Percentiles rank a stretch among this genome's conserved stretches.
phyloP scores from a whole-genome alignment of 1,140 invertebrate genomes.

The Oryctes rhinoceros region DNA sequence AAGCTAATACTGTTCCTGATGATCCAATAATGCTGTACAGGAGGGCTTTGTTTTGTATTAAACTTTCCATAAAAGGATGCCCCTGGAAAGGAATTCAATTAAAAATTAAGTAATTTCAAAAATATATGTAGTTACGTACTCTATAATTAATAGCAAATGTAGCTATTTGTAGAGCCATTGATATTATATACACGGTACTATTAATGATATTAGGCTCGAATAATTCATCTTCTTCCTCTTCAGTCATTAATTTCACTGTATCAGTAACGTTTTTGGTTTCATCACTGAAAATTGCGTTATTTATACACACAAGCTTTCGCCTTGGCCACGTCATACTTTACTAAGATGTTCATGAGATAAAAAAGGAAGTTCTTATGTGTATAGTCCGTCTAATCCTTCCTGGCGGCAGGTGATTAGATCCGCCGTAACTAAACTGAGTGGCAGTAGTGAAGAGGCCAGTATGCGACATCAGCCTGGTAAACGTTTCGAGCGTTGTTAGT shows the following conservation, averaged over 20 bases:
- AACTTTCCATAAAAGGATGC: constrained; percentile 97
- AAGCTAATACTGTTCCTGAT: constrained; percentile 74
- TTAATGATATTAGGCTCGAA: constrained; percentile 96
- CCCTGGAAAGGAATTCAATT: constrained; percentile 74
- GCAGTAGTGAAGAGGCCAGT: too few relatives aligned
- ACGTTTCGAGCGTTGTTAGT: too few relatives aligned
- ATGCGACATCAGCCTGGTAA: too few relatives aligned
- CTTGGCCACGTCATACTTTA: too few relatives aligned
- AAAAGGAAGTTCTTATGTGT: too few relatives aligned
- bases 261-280: constrained; percentile 44
- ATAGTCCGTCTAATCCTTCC: too few relatives aligned
- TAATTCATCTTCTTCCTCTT: constrained; percentile 82
- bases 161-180: constrained; percentile 94
- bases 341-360: too few relatives aligned
- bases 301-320: too few relatives aligned
- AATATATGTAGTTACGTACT: constrained; percentile 73
- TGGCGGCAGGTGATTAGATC: too few relatives aligned
- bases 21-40: constrained; percentile 88
- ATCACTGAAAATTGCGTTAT: constrained; percentile 47
- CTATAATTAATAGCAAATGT: constrained; percentile 99
- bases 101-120: constrained; percentile 42
- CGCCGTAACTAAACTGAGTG: too few relatives aligned
- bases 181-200: constrained; percentile 98
- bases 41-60: constrained; percentile 90
- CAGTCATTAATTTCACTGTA: constrained; percentile 49